Conservation (phyloP, 2,113 vertebrate species). For the Myodes glareolus region DNA sequence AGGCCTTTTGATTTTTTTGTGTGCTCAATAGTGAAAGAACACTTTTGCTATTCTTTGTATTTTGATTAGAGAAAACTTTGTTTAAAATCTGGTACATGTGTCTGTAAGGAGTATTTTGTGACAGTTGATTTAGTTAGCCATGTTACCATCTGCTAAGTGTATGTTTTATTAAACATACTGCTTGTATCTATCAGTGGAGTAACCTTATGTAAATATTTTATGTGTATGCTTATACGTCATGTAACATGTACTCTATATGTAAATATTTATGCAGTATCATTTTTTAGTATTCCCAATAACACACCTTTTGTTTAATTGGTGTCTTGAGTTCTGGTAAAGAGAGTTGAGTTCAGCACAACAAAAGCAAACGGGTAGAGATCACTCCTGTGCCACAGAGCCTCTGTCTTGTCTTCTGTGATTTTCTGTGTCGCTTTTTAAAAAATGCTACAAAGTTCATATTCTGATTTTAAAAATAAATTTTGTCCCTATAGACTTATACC, state of each 20-base stretch:
- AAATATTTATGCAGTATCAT: conserved; percentile 68
- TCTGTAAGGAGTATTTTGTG: conserved; percentile 65
- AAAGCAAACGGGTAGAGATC: conserved; percentile 3
- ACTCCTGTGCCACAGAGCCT: conserved; percentile 37
- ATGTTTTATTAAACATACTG: conserved; percentile 67
- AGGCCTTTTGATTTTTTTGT: conserved; percentile 81
- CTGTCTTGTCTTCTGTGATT: conserved; percentile 76
- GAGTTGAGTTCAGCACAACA: conserved; percentile 40
- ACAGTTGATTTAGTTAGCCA: conserved; percentile 57
- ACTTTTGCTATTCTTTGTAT: conserved; percentile 66
- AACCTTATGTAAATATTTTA: conserved; percentile 53
- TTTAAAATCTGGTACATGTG: conserved; percentile 62
- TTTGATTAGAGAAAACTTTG: conserved; percentile 70
- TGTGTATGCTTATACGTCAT: conserved; percentile 68
- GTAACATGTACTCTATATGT: conserved; percentile 71
- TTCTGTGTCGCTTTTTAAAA: conserved; percentile 66
- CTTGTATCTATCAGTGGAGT: conserved; percentile 63
- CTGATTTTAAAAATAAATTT: conserved; percentile 58
- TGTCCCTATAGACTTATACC: background rate
- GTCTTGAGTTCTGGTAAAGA: conserved; percentile 64
- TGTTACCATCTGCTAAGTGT: conserved; percentile 70
- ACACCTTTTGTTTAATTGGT: conserved; percentile 54
- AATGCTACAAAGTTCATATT: conserved; percentile 80
- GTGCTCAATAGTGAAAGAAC: conserved; percentile 68
- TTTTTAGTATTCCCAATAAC: conserved; percentile 54